Percentiles rank a stretch among this genome's conserved stretches.
phyloP scores from a whole-genome alignment of 2,888 invertebrate species.

The Aspidiotus destructor region DNA sequence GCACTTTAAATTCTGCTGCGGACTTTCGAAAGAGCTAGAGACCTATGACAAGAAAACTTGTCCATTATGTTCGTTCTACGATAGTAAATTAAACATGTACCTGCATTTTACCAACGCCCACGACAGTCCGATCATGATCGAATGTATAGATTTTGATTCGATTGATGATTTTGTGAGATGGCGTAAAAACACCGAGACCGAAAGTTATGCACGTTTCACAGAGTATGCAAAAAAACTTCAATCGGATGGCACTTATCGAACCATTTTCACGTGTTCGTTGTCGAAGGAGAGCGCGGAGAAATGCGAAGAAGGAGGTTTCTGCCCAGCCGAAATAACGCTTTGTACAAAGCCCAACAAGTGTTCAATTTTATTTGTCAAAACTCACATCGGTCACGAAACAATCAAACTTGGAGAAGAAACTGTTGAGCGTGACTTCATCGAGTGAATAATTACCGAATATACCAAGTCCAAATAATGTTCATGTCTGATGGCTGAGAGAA shows the following conservation, averaged over 20 bases:
- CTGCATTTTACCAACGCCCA: background rate
- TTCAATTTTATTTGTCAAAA: constrained; percentile 3
- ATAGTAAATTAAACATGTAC: constrained; percentile 3
- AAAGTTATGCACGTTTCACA: background rate
- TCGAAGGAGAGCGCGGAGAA: background rate
- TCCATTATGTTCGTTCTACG: constrained; percentile 1
- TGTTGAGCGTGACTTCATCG: too few species aligned
- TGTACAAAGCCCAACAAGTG: background rate
- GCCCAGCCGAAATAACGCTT: constrained; percentile 6
- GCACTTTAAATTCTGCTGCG: background rate
- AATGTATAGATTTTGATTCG: background rate
- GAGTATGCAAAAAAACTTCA: background rate
- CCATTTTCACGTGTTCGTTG: background rate
- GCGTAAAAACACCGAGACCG: background rate
- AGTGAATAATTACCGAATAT: too few species aligned
- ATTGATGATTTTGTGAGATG: background rate
- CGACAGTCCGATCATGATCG: background rate
- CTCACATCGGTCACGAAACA: constrained; percentile 5
- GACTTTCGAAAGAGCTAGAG: background rate
- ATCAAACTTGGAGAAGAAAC: background rate
- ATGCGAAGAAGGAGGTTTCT: background rate
- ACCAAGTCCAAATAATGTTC: too few species aligned
- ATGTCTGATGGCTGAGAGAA: too few species aligned
- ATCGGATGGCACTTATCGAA: background rate
- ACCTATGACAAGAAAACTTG: constrained; percentile 1